Percentiles rank a stretch among this genome's conserved stretches.
These are phyloP conservation scores for Micrastur ruficollis DNA, from an alignment of 2,797 vertebrate genomes.

Conservation along the genomic window DNA sequence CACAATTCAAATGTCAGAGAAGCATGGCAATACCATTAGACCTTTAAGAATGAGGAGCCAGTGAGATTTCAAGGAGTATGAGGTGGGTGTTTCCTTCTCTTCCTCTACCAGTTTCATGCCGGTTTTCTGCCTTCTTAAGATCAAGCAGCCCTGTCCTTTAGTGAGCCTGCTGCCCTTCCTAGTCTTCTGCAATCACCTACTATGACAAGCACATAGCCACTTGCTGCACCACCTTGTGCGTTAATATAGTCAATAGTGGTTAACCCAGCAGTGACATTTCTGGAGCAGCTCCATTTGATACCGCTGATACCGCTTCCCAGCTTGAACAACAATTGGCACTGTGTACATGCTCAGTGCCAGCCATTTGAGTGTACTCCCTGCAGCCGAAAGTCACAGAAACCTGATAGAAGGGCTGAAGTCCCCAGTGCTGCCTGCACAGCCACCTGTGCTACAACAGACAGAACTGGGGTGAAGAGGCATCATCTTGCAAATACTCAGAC, in stretches of 20 bases:
- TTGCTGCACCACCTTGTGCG: not conserved
- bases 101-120: not conserved
- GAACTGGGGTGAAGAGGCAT: accelerated
- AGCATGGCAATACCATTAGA: not conserved
- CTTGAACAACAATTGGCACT: not conserved
- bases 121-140: not conserved
- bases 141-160: not conserved
- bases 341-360: not conserved
- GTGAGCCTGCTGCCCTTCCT: not conserved
- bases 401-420: not conserved
- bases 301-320: not conserved
- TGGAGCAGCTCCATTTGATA: not conserved
- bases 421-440: not conserved
- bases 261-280: not conserved
- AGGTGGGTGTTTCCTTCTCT: not conserved
- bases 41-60: not conserved
- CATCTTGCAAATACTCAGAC: accelerated
- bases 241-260: not conserved
- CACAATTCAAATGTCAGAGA: not conserved
- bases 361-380: not conserved
- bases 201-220: not conserved
- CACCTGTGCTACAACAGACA: not conserved
- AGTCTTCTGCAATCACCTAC: not conserved
- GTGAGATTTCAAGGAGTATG: not conserved
- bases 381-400: not conserved